phyloP scores from a whole-genome alignment of 2,797 vertebrate species.

The Lagocephalus sceleratus region DNA sequence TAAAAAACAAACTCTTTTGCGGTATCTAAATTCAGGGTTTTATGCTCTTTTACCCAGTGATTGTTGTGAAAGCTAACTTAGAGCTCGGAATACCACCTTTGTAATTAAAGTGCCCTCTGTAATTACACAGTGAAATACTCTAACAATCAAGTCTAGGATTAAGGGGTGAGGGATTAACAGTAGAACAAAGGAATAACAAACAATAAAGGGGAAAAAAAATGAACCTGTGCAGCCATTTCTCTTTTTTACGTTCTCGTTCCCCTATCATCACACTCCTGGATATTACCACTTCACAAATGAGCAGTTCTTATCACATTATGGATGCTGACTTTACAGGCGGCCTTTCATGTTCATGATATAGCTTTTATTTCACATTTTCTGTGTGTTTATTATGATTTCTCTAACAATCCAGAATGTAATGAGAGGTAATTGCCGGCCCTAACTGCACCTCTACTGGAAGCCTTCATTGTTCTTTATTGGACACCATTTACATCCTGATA shows the following conservation, averaged over 20 bases:
- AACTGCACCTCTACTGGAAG: conserved; percentile 51
- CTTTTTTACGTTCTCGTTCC: conserved; percentile 15
- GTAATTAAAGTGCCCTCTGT: conserved; percentile 11
- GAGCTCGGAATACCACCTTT: conserved; percentile 4
- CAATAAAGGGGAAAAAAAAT: neutral
- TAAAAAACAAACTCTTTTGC: too few species aligned
- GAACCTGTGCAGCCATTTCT: conserved; percentile 11
- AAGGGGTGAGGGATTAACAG: conserved; percentile 24
- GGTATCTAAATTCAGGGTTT: too few species aligned
- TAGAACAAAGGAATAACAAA: conserved; percentile 23
- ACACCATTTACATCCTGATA: conserved; percentile 62
- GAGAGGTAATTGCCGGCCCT: conserved; percentile 59
- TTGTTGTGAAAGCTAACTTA: neutral
- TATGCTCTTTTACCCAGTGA: too few species aligned
- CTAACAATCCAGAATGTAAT: conserved; percentile 60
- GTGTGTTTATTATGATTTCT: conserved; percentile 63
- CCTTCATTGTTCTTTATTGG: conserved; percentile 71
- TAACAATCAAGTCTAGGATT: conserved; percentile 19
- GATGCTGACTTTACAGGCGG: conserved; percentile 27
- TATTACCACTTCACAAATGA: conserved; percentile 27
- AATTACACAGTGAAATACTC: conserved; percentile 11
- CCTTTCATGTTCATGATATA: conserved; percentile 46
- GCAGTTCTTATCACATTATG: conserved; percentile 32
- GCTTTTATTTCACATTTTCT: conserved; percentile 59
- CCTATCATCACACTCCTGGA: conserved; percentile 14